Evolutionary conservation across 2,888 invertebrate species (phyloP).

Genomic region (Euspilapteryx auroguttella): DNA sequence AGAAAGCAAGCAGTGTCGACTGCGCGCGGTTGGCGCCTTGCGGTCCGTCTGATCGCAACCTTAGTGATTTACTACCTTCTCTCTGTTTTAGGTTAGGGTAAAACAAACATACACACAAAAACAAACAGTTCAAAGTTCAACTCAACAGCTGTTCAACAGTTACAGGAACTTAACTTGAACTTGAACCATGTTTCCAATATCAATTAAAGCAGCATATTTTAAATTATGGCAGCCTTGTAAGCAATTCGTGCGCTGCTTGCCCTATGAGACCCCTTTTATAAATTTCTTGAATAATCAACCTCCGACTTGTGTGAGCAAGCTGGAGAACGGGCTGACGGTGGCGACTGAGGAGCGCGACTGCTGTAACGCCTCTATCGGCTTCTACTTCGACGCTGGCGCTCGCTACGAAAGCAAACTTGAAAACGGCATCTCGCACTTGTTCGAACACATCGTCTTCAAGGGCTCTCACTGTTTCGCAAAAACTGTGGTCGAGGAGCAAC

Average conservation of each 20-base stretch:
- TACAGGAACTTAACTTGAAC: too few relatives aligned
- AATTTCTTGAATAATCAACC: slow-evolving; percentile 68
- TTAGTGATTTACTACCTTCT: too few relatives aligned
- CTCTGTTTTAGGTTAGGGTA: too few relatives aligned
- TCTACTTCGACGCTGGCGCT: slow-evolving; percentile 32
- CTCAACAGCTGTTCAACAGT: too few relatives aligned
- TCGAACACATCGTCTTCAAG: slow-evolving; percentile 39
- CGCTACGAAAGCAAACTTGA: slow-evolving; percentile 24
- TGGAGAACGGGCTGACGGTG: slow-evolving; percentile 83
- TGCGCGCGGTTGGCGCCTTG: too few relatives aligned
- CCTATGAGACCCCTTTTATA: slow-evolving; percentile 52
- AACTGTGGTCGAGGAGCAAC: slow-evolving; percentile 83
- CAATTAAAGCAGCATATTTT: too few relatives aligned
- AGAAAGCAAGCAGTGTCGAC: too few relatives aligned
- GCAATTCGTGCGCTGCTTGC: slow-evolving; percentile 55
- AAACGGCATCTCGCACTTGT: slow-evolving; percentile 38
- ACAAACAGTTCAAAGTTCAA: too few relatives aligned
- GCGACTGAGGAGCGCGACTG: slow-evolving; percentile 92
- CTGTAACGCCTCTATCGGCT: slow-evolving; percentile 35
- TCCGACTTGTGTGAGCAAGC: slow-evolving; percentile 73
- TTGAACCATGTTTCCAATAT: too few relatives aligned
- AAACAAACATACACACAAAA: too few relatives aligned
- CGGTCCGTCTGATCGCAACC: too few relatives aligned
- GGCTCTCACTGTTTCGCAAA: slow-evolving; percentile 78
- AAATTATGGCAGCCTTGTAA: slow-evolving; percentile 19